phyloP scores from a whole-genome alignment of 2,888 invertebrate genomes.

The Cerceris rybyensis region DNA sequence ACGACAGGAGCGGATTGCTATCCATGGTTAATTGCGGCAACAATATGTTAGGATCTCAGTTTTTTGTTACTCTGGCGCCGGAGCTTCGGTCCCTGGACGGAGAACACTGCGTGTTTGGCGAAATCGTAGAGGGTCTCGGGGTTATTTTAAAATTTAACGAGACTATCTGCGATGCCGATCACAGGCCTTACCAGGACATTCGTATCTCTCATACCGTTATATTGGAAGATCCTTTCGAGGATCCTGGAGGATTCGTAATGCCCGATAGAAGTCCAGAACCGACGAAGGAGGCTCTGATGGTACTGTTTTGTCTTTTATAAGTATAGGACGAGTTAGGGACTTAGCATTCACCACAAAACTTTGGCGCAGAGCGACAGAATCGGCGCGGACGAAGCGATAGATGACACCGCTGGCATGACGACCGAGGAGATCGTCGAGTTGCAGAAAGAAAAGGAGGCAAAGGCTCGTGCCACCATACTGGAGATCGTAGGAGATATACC shows the following conservation, averaged over 20 bases:
- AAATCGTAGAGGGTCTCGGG: constrained; percentile 95
- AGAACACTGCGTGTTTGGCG: constrained; percentile 97
- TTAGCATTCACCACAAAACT: constrained; percentile 8
- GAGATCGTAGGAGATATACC: constrained; percentile 99
- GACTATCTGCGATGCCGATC: constrained; percentile 93
- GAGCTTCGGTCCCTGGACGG: constrained; percentile 95
- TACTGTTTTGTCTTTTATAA: constrained; percentile 24
- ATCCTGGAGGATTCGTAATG: constrained; percentile 89
- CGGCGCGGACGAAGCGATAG: constrained; percentile 96
- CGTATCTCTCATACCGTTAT: constrained; percentile 98
- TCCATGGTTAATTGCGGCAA: constrained; percentile 98
- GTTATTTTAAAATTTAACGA: constrained; percentile 95
- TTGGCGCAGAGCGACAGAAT: constrained; percentile 91
- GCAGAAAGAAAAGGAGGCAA: constrained; percentile 95
- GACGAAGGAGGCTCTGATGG: constrained; percentile 88
- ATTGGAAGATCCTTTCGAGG: constrained; percentile 97
- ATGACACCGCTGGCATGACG: constrained; percentile 94
- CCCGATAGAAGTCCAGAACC: constrained; percentile 96
- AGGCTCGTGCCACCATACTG: constrained; percentile 97
- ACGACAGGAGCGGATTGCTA: constrained; percentile 92
- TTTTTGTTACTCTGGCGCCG: constrained; percentile 95
- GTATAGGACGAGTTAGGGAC: too few species aligned
- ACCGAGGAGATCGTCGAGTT: constrained; percentile 93
- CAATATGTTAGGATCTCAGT: constrained; percentile 95
- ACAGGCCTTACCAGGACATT: constrained; percentile 96